These are phyloP conservation scores for Falco berigora DNA, from an alignment of 2,797 vertebrate genomes.

Conservation along the genomic window DNA sequence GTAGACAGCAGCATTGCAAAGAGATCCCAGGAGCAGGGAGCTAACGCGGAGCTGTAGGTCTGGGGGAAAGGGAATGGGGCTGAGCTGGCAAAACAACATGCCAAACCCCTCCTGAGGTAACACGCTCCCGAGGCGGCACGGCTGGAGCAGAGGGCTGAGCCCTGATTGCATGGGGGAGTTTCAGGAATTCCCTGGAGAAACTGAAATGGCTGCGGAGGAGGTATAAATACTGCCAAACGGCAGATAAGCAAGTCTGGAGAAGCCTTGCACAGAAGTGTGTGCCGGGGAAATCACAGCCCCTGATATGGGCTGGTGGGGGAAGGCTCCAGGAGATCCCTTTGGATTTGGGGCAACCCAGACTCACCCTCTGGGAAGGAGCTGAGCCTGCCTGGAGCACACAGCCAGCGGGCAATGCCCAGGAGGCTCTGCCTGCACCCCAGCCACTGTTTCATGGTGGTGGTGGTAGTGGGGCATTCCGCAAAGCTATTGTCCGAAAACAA, in stretches of 20 bases:
- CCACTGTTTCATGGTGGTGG: neutral
- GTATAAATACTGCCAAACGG: neutral
- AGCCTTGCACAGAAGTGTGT: fast-evolving
- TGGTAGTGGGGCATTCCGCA: neutral
- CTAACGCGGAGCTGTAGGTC: fast-evolving
- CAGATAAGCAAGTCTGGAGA: neutral
- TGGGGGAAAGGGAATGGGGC: neutral
- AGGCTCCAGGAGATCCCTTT: neutral
- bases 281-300: neutral
- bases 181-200: neutral
- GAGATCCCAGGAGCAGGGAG: neutral
- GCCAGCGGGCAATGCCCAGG: fast-evolving
- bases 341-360: neutral
- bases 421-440: neutral
- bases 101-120: neutral
- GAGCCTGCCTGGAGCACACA: neutral
- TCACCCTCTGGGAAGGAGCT: neutral
- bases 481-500: neutral
- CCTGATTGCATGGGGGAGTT: neutral
- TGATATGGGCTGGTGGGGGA: neutral
- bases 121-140: fast-evolving
- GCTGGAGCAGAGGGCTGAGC: neutral
- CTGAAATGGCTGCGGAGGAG: neutral
- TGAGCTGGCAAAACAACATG: neutral
- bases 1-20: neutral